Evolutionary conservation across 2,888 invertebrate species (phyloP), one percentile per base, ranked within the genome.

Genomic region (Rhingia rostrata): DNA sequence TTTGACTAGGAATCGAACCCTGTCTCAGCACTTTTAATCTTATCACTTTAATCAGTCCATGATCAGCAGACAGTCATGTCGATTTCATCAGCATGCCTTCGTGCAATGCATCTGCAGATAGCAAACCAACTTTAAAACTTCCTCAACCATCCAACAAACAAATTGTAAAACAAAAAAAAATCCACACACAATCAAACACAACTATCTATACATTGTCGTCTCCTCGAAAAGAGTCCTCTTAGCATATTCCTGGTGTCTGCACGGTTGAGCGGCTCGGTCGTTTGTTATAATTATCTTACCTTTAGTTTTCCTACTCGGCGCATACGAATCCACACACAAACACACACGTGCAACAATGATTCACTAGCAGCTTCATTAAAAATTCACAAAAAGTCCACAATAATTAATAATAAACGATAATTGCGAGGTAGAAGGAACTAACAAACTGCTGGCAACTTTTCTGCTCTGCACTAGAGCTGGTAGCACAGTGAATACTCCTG

Each of bases 331-430:
- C 74, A 43, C 6, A 33, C 60, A 77, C n/a, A 66, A 12, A 69
- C 54, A 74, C 45, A 81, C 60, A 77, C 66, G 66, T 66, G 56
- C 39, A 79, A 45, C 74, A 80, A 79, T 73, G 67, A 83, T 79
- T 83, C 83, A 83, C 72, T 67, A 56, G 72, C 78, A 83, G 79
- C 72, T 83, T 83, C 83, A 83, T 83, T 83, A 83, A 79, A 79
- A 83, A 83, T 83, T 79, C 83, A 83, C 78, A 83, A 83, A 83
- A 83, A 83, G 83, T 83, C 83, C 67, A 83, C 83, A 83, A 83
- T 83, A 83, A 83, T 79, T 83, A 83, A 83, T 83, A 83, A 83
- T 83, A 83, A 83, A 83, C 83, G 83, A 83, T 83, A 83, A 83
- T 83, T 79, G 83, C 83, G 63, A 79, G 66, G 79, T 73, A 73